Conservation (phyloP, 1,140 invertebrate species). For the Drosophila seguyi region DNA sequence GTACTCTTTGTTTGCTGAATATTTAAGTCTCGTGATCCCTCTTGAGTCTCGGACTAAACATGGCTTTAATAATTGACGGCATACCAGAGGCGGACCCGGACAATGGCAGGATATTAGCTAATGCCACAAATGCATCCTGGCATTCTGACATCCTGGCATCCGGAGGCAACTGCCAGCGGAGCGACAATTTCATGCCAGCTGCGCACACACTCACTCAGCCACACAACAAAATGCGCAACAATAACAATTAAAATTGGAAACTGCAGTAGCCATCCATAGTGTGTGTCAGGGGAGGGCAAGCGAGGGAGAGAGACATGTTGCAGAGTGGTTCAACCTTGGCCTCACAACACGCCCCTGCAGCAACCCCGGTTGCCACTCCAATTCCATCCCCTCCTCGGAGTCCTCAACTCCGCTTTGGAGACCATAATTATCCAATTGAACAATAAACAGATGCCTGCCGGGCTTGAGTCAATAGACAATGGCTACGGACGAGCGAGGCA, state of each 20-base stretch:
- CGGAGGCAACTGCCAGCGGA: constrained; percentile 40
- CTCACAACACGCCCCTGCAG: constrained; percentile 35
- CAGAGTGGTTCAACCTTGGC: constrained; percentile 48
- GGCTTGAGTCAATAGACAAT: constrained; percentile 77
- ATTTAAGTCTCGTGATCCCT: background rate
- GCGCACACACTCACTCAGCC: constrained; percentile 41
- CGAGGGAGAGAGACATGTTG: background rate
- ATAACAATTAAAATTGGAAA: constrained; percentile 78
- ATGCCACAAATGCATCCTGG: constrained; percentile 74
- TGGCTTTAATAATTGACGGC: constrained; percentile 72
- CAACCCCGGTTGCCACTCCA: constrained; percentile 2
- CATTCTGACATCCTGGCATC: constrained; percentile 25
- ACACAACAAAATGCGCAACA: constrained; percentile 69
- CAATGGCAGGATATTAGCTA: constrained; percentile 73
- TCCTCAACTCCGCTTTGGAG: constrained; percentile 33
- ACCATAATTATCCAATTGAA: constrained; percentile 83
- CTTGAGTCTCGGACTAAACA: constrained; percentile 38
- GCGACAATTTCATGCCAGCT: constrained; percentile 76
- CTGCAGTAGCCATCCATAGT: constrained; percentile 50
- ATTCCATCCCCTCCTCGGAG: background rate
- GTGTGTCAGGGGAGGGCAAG: constrained; percentile 18
- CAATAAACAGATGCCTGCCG: constrained; percentile 78
- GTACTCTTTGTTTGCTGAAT: constrained; percentile 6
- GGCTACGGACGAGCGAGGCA: constrained; percentile 6
- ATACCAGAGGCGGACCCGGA: constrained; percentile 33